These are phyloP conservation scores for Zaprionus ghesquierei DNA, from an alignment of 1,140 invertebrate genomes.

Conservation along the genomic window DNA sequence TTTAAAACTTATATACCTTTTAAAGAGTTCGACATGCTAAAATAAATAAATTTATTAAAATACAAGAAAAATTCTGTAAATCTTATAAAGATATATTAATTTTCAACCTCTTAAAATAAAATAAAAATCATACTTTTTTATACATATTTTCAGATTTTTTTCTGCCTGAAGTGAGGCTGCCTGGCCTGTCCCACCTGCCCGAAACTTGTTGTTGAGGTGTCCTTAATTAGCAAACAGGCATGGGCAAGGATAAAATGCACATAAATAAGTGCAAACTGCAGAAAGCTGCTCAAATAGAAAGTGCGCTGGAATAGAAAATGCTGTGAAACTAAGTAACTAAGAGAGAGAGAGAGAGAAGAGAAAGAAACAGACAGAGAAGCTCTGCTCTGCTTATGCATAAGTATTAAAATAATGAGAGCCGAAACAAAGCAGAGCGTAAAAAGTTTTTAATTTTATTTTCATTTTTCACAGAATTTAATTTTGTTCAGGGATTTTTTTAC, in stretches of 20 bases:
- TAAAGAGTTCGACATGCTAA: too few relatives aligned
- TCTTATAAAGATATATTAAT: too few relatives aligned
- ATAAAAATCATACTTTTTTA: background rate
- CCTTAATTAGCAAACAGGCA: conserved; percentile 46
- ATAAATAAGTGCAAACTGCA: conserved; percentile 16
- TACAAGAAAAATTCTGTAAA: too few relatives aligned
- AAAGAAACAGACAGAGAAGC: background rate
- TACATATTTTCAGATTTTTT: background rate
- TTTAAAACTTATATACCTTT: too few relatives aligned
- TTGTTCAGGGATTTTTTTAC: conserved; percentile 27
- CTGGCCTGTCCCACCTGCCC: background rate
- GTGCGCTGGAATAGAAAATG: conserved; percentile 42
- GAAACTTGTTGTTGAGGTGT: conserved; percentile 29
- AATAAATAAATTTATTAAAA: too few relatives aligned
- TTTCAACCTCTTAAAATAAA: too few relatives aligned
- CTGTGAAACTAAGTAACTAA: conserved; percentile 18
- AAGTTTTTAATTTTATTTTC: conserved; percentile 37
- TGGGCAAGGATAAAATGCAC: conserved; percentile 32
- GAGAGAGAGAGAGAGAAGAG: background rate
- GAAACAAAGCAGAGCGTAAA: conserved; percentile 26
- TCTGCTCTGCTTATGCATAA: background rate
- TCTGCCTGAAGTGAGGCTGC: background rate
- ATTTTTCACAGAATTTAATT: conserved; percentile 34
- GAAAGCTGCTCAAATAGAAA: conserved; percentile 33
- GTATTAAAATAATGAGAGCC: conserved; percentile 11